phyloP scores from a whole-genome alignment of 2,888 invertebrate species.

The Hypercompe scribonia region DNA sequence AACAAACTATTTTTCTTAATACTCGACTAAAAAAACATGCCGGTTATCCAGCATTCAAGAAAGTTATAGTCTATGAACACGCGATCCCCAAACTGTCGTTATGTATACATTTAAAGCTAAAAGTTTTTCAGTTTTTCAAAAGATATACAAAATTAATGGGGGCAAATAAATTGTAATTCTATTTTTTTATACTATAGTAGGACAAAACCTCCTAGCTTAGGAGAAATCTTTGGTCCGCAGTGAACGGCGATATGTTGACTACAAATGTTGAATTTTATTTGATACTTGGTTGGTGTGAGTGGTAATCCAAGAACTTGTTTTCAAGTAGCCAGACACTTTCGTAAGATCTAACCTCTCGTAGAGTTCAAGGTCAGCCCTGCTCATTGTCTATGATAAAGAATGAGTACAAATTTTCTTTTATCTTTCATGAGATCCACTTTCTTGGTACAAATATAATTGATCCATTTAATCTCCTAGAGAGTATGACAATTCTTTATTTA shows the following conservation, averaged over 20 bases:
- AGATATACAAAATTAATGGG: too few relatives aligned
- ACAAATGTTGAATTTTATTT: neutral
- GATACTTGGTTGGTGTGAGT: neutral
- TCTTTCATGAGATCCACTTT: neutral
- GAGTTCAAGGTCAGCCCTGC: neutral
- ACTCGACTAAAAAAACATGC: too few relatives aligned
- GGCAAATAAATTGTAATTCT: neutral
- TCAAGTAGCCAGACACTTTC: neutral
- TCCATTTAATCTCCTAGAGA: too few relatives aligned
- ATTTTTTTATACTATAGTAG: neutral
- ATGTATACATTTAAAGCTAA: too few relatives aligned
- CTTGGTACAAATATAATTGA: neutral
- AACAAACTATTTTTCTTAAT: too few relatives aligned
- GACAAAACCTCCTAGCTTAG: too few relatives aligned
- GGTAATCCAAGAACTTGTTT: neutral
- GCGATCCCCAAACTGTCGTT: too few relatives aligned
- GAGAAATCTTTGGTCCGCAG: too few relatives aligned
- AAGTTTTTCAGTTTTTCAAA: neutral
- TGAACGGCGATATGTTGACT: too few relatives aligned
- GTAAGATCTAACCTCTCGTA: neutral
- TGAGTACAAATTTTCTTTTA: too few relatives aligned
- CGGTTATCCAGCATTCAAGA: neutral
- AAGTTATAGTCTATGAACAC: neutral
- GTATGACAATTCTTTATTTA: too few relatives aligned
- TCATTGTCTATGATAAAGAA: too few relatives aligned